Base-by-base conservation (phyloP, 2,797 vertebrate species). In the Orestias chungarensis region DNA sequence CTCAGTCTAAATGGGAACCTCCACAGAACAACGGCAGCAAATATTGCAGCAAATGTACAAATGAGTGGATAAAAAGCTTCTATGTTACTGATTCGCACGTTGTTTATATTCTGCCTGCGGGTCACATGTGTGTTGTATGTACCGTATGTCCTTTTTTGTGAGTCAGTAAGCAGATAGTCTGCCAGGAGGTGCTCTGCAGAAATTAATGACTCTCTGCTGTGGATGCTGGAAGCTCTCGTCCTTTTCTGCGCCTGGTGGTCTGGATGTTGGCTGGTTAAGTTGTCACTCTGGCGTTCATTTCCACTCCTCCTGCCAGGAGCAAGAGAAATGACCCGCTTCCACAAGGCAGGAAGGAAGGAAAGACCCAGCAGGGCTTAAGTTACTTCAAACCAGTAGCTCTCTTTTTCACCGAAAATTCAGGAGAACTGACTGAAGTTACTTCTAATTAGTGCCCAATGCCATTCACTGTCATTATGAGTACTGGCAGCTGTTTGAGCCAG, bases 151-250 rank as follows among this genome's bases (percentile, higher is more conserved):
- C 25, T 29, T 71, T 43, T 38, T 57, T 57, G 35, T 64, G 68
- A 65, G 67, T 73, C 38, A 74, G 74, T 77, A 74, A 72, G 76
- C 12, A 62, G 71, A 71, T 65, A 68, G 43, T 81, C 79, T 64
- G 76, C 75, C 84, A 80, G 68, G n/a, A 82, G 84, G 76, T 86
- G 17, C 42, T 75, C 68, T 67, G 27, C 59, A 71, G 64, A 82
- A 81, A 80, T 82, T 38, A 83, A 87, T 78, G 85, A 77, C 66
- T 76, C 73, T 65, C 9, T 71, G 50, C 66, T 35, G 23, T 6
- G 7, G 47, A 68, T 43, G 68, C 71, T 70, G 52, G 54, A 77
- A 69, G 55, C 43, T 71, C n/a, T 31, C 61, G 43, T 49, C 72
- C 70, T 75, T 61, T 62, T 47, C 29, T 12, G 9, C 14, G 33